Base-by-base conservation (phyloP, 64 coral and sea anemone species). In the Dendrophyllia cribrosa region DNA sequence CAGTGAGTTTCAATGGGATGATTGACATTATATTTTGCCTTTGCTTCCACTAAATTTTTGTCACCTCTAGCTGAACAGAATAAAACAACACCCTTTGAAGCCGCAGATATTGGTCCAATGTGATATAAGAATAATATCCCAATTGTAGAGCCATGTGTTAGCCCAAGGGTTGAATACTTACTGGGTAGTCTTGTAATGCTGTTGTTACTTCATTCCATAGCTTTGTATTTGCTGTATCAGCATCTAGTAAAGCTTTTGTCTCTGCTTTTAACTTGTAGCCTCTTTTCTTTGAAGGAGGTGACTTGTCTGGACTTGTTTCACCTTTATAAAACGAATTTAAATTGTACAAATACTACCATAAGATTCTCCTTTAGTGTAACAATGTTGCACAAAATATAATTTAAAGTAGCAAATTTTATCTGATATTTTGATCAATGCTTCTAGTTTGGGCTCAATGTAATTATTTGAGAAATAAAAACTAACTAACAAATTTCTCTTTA, bases 241-340 rank as follows among this genome's bases (percentile, higher is more conserved):
- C 91, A 64, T 86, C 82, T 56, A 99, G 87, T 12, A 94, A 51
- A 25, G 50, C 71, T 59, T 93, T 90, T 20, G 70, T 86, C 60
- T 96, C 90, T 15, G 85, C 88, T 10, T 68, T 44, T 62, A 90
- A 81, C 22, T 77, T 87, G 61, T 91, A 95, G 11, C 45, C 49
- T 67, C 75, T 92, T 74, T 94, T 99, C 85, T 99, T 99, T 26
- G 95, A 89, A 83, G 72, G 82, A 4, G 97, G 97, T 20, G 97
- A 99, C 3, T 86, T 88, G 22, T 55, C 13, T 15, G 87, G 90
- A 55, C 93, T 95, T 11, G 61, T 12, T 23, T 55, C 69, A 73
- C 43, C 77, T 91, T 59, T 61, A 19, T 14, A 60, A 51, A 9
- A 74, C 34, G 9, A 22, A 49, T 0, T 16, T 47, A 10, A 74